A percentile compares a stretch with the other conserved stretches of the same genome.
Conservation (phyloP, 1,140 invertebrate genomes). For the Bombyx mandarina region DNA sequence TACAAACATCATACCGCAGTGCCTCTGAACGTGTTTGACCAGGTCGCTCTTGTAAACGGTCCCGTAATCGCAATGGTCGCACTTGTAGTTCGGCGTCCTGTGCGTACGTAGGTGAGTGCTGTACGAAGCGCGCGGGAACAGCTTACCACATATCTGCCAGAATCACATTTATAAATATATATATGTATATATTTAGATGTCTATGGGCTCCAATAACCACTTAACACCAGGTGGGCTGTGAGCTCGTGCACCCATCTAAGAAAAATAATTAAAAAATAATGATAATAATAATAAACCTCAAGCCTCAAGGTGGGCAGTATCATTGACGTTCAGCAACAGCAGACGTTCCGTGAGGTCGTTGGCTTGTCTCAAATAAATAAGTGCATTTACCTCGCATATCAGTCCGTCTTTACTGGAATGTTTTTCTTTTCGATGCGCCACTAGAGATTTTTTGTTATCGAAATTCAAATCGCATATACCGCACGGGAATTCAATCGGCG, state of each 20-base stretch:
- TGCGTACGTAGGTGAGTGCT: constrained; percentile 34
- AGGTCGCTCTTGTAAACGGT: constrained; percentile 37
- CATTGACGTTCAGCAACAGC: background rate
- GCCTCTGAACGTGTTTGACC: constrained; percentile 24
- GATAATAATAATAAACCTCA: no score
- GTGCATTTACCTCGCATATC: constrained; percentile 31
- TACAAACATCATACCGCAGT: constrained; percentile 1
- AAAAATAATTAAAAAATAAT: no score
- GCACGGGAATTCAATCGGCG: constrained; percentile 15
- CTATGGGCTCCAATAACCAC: no score
- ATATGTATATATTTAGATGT: background rate
- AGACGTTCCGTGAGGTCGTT: background rate
- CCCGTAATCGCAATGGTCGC: constrained; percentile 37
- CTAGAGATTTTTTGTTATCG: constrained; percentile 16
- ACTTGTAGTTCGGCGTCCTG: constrained; percentile 25
- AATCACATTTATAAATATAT: background rate
- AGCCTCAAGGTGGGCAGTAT: no score
- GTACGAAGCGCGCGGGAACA: constrained; percentile 33
- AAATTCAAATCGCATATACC: constrained; percentile 30
- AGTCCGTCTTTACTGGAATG: constrained; percentile 23
- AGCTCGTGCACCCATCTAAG: no score
- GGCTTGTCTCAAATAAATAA: background rate
- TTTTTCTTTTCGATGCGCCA: constrained; percentile 21
- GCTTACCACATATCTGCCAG: constrained; percentile 40
- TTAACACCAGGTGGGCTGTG: no score